Evolutionary conservation across 1,140 invertebrate species (phyloP), one percentile per base, ranked within the genome.

Genomic region (Meloidogyne hapla): DNA sequence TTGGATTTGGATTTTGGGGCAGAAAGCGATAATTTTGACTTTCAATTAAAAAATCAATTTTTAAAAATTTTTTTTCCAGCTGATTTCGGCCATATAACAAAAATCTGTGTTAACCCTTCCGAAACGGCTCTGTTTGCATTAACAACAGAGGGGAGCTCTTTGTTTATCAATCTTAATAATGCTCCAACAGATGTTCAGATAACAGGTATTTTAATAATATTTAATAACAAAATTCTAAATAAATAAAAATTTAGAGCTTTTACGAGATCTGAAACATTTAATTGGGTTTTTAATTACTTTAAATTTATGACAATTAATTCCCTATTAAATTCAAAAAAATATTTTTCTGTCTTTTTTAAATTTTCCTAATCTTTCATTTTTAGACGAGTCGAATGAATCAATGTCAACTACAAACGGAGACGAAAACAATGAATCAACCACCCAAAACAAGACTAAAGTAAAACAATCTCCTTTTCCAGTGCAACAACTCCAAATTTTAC

Each of bases 61-160:
- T 25, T 26, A 9, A 38, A 18, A 23, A 21, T 2, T 25, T 62
- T 73, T 63, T 18, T 23, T n/a, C n/a, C n/a, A 73, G 71, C 40
- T 18, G 64, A 73, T 33, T 42, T 40, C 6, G 48, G 71, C 1
- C 71, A 73, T 26, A 13, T 73, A 40, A 73, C 56, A 23, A 56
- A 63, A 25, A 56, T 73, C 6, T 61, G 42, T n/a, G 71, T 73
- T 18, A 61, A 73, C 28, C 38, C 42, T 10, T 10, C 48, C 3
- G 71, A 73, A 15, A 73, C 21, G 15, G 0, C 25, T 9, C 28
- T 70, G 18, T 25, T 70, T 25, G 69, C 38, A 56, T 45, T 70
- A 70, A 70, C 69, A 42, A 28, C 61, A 9, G 69, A 45, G n/a
- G 69, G 69, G n/a, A 70, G 45, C 15, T 70, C 61, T n/a, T 70